phyloP scores from a whole-genome alignment of 1,140 invertebrate species.

The Panulirus ornatus region DNA sequence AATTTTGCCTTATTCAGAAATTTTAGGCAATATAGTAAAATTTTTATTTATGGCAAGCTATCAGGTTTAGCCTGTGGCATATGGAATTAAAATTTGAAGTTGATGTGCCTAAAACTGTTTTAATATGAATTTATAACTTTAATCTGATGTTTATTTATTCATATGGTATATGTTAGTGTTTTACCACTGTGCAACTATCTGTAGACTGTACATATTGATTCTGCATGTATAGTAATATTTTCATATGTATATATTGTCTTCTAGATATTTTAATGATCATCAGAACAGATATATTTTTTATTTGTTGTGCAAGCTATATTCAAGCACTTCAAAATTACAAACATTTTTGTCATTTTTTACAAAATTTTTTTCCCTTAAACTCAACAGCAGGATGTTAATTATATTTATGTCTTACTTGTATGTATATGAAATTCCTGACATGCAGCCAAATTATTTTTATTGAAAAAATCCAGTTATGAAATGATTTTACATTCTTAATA shows the following conservation, averaged over 20 bases:
- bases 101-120: neutral
- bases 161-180: neutral
- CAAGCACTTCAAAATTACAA: too few species aligned
- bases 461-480: neutral
- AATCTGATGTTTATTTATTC: neutral
- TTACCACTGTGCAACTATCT: neutral
- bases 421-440: neutral
- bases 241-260: neutral
- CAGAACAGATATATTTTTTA: neutral
- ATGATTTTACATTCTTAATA: too few species aligned
- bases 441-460: neutral
- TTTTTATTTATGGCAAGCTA: neutral
- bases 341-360: too few species aligned
- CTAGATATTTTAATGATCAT: neutral
- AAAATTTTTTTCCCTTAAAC: too few species aligned
- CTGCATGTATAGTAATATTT: neutral
- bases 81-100: neutral
- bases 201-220: neutral
- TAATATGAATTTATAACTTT: neutral
- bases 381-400: too few species aligned
- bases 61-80: too few species aligned
- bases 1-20: conserved; percentile 5
- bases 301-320: neutral
- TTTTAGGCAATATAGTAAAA: neutral
- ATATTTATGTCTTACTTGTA: neutral